Evolutionary conservation across 1,140 invertebrate genomes (phyloP).

Genomic region (Calliphora vicina): DNA sequence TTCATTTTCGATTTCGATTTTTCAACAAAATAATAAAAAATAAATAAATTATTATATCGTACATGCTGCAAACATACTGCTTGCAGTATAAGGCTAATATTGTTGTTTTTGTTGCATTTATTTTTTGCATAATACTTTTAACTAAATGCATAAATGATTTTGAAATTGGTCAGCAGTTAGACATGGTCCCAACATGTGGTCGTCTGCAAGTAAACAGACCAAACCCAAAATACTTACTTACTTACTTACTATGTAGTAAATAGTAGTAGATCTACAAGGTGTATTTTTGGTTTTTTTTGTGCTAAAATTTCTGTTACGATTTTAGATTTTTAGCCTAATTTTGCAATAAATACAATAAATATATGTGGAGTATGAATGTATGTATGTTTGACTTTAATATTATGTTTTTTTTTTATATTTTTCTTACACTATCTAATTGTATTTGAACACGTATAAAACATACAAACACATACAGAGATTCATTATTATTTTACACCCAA

Average conservation of each 20-base stretch:
- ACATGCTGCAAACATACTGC: neutral
- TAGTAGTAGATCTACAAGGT: neutral
- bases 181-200: constrained; percentile 34
- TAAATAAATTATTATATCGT: neutral
- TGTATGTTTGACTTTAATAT: neutral
- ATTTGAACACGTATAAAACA: constrained; percentile 8
- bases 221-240: constrained; percentile 30
- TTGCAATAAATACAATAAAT: constrained; percentile 9
- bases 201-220: constrained; percentile 27
- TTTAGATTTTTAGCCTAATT: neutral
- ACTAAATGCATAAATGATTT: constrained; percentile 34
- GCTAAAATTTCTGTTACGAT: neutral
- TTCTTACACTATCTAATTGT: constrained; percentile 3
- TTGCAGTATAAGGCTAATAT: neutral
- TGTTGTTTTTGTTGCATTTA: neutral
- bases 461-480: neutral
- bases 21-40: constrained; percentile 18
- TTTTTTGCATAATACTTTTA: constrained; percentile 28
- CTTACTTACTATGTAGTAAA: neutral
- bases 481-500: too few species aligned
- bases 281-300: neutral
- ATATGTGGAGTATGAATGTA: neutral
- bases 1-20: neutral
- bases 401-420: neutral
- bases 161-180: constrained; percentile 29